Base-by-base conservation (phyloP, 2,888 invertebrate species). In the Liodrosophila aerea region DNA sequence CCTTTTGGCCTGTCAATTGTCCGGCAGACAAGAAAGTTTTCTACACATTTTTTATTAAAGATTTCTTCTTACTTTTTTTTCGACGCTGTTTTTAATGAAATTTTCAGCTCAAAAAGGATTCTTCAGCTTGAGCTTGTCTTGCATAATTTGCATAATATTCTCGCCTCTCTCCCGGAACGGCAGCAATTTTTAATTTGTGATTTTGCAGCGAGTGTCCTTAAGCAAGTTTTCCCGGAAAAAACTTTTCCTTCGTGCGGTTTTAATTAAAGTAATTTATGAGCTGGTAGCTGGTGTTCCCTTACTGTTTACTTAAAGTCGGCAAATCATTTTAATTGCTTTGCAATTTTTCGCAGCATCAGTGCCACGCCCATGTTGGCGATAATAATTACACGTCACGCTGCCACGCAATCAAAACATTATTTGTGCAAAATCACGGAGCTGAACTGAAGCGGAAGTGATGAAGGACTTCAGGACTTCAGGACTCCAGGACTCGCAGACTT, bases 401-500 rank as follows among this genome's bases (percentile, higher is more conserved):
- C 72, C 78, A 78, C 83, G 84, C 82, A 88, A 88, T 88, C 87
- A 88, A 87, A 87, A 86, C 84, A 86, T 85, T 87, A 82, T 86
- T 88, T 88, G 87, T 87, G 88, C 81, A 68, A 77, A 87, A 87
- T 87, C 87, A 87, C 87, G 86, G 76, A 83, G 66, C 77, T 87
- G 87, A 85, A 88, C 83, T 86, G 78, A 87, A 76, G 86, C 87
- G 88, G 88, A 87, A 88, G 88, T 87, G 88, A 87, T 88, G 87
- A 88, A 88, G 87, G 81, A 82, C 70, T 66, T 57, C 69, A 33
- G 53, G 60, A 51, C 70, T 86, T 11, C 1, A 12, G 29, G 4
- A 9, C 9, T 29, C n/a, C 7, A 11, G 8, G 29, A 16, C 41
- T 30, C 7, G 16, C 33, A 40, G 58, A 69, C 85, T 88, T 86